These are phyloP conservation scores for Drosophila barbarae DNA, from an alignment of 2,888 invertebrate species.

Conservation along the genomic window DNA sequence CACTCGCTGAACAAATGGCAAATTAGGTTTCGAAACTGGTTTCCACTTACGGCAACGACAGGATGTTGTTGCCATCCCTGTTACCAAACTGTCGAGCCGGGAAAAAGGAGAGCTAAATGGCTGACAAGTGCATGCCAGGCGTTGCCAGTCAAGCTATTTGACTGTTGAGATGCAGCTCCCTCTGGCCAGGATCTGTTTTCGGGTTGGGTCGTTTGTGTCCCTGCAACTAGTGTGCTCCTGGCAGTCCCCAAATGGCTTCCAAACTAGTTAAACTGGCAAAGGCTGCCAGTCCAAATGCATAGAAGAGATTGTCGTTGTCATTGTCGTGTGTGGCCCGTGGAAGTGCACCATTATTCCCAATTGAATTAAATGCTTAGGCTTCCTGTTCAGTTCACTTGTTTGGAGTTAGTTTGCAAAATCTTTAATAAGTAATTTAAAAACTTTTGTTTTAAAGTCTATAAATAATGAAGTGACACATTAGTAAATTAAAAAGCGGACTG, in stretches of 20 bases:
- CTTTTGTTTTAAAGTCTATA: not conserved
- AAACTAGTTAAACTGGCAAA: slow-evolving; percentile 40
- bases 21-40: slow-evolving; percentile 36
- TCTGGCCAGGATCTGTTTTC: slow-evolving; percentile 10
- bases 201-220: not conserved
- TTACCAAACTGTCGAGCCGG: slow-evolving; percentile 10
- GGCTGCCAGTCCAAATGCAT: slow-evolving; percentile 3
- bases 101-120: slow-evolving; percentile 33
- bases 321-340: slow-evolving; percentile 8
- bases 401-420: not conserved
- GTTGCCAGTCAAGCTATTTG: slow-evolving; percentile 33
- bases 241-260: slow-evolving; percentile 41
- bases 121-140: slow-evolving; percentile 38
- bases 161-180: slow-evolving; percentile 26
- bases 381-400: not conserved
- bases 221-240: slow-evolving; percentile 18
- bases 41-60: slow-evolving; percentile 26
- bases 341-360: slow-evolving; percentile 8
- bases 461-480: slow-evolving; percentile 35
- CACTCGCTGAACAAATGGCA: slow-evolving; percentile 22
- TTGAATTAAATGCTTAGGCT: slow-evolving; percentile 22
- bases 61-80: slow-evolving; percentile 15
- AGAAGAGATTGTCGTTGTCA: not conserved
- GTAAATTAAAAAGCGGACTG: slow-evolving; percentile 46
- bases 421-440: not conserved